Conservation (phyloP, 2,888 invertebrate genomes). For the Drosophila testacea region DNA sequence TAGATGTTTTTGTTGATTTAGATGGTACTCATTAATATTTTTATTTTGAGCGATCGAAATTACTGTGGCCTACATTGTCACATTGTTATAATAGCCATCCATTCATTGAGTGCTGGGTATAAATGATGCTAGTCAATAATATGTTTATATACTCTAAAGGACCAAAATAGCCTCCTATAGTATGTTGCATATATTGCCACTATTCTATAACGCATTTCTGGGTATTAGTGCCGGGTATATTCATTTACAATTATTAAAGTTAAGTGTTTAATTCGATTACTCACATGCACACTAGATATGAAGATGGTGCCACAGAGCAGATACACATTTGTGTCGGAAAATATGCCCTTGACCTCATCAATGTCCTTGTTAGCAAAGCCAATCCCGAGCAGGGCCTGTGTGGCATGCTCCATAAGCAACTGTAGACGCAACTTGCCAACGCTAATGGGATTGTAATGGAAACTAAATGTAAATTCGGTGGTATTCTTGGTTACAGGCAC, state of each 20-base stretch:
- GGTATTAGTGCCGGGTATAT: too few relatives aligned
- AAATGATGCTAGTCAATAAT: too few relatives aligned
- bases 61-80: too few relatives aligned
- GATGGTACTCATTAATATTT: too few relatives aligned
- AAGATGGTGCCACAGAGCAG: constrained; percentile 95
- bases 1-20: too few relatives aligned
- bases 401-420: constrained; percentile 91
- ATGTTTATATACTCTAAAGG: too few relatives aligned
- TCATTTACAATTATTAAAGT: neutral
- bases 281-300: constrained; percentile 96
- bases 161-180: too few relatives aligned
- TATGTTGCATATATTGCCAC: neutral
- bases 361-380: constrained; percentile 95
- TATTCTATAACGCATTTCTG: neutral
- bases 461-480: constrained; percentile 88
- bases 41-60: too few relatives aligned
- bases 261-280: constrained; percentile 80
- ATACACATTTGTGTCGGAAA: constrained; percentile 97
- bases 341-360: constrained; percentile 98
- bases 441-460: constrained; percentile 91
- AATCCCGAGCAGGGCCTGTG: constrained; percentile 88
- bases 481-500: constrained; percentile 88
- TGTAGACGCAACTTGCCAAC: constrained; percentile 92
- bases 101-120: too few relatives aligned
- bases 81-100: too few relatives aligned